phyloP scores from a whole-genome alignment of 2,113 vertebrate genomes.

The Oriolus oriolus region DNA sequence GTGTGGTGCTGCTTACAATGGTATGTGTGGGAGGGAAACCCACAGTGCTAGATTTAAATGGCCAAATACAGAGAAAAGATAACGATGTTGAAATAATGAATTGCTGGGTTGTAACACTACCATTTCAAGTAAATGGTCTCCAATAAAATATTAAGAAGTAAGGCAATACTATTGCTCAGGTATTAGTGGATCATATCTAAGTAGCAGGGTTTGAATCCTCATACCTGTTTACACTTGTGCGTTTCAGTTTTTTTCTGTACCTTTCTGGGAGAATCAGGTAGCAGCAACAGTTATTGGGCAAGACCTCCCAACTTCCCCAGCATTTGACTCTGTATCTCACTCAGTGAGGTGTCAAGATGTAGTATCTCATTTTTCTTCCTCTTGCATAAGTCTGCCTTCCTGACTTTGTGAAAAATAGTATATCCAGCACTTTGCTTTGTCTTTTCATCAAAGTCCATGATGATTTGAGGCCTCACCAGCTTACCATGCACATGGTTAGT shows the following conservation, averaged over 20 bases:
- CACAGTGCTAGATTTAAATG: background rate
- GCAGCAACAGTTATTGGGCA: background rate
- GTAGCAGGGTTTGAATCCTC: background rate
- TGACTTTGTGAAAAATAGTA: background rate
- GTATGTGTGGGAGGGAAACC: background rate
- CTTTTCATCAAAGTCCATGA: background rate
- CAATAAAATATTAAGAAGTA: background rate
- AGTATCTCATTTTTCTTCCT: background rate
- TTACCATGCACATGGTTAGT: rapidly evolving
- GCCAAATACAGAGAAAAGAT: background rate
- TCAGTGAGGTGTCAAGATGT: background rate
- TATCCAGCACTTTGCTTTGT: background rate
- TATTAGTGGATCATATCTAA: background rate
- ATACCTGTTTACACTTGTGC: background rate
- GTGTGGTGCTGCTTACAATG: background rate
- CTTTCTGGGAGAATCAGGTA: background rate
- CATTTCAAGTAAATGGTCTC: background rate
- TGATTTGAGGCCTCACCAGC: background rate
- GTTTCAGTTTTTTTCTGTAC: background rate
- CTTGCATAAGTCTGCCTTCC: background rate
- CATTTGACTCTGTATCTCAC: background rate
- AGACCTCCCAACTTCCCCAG: background rate
- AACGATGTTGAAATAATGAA: background rate
- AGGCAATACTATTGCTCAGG: background rate
- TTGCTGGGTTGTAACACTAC: background rate